These are phyloP conservation scores for Perccottus glenii DNA, from an alignment of 2,113 vertebrate species.

Conservation along the genomic window DNA sequence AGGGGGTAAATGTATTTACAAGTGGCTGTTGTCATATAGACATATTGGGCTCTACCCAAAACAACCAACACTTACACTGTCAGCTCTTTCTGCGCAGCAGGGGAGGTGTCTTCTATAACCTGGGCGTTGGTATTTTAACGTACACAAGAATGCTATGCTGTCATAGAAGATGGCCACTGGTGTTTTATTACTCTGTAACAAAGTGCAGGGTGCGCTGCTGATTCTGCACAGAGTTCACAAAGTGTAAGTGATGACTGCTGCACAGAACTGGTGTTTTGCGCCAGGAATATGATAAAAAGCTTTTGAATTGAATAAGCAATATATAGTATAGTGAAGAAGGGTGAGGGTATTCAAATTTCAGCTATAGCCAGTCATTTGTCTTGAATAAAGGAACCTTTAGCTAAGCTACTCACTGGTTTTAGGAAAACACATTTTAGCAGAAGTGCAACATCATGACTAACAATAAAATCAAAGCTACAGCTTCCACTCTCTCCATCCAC, in stretches of 20 bases:
- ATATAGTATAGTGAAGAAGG: background rate
- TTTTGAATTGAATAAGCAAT: background rate
- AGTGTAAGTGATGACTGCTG: conserved; percentile 11
- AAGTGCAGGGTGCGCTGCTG: conserved; percentile 6
- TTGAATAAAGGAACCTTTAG: too few species aligned
- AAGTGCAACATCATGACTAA: background rate
- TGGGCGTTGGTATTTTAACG: conserved; percentile 2
- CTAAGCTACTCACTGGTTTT: too few species aligned
- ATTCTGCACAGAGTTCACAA: conserved; percentile 5
- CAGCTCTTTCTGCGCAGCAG: conserved; percentile 29
- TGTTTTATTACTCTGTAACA: conserved; percentile 24
- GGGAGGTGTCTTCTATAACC: conserved; percentile 2
- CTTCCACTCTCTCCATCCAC: conserved; percentile 1
- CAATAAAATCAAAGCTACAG: background rate
- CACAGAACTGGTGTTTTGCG: background rate
- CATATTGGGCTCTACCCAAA: conserved; percentile 42
- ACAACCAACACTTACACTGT: conserved; percentile 27
- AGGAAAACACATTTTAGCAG: too few species aligned
- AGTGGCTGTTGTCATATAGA: conserved; percentile 46
- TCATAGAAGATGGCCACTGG: conserved; percentile 13
- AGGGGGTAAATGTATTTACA: conserved; percentile 44
- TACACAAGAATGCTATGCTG: conserved; percentile 20
- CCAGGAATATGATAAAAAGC: background rate
- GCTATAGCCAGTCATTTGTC: too few species aligned
- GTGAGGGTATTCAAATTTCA: too few species aligned